These are phyloP conservation scores for Drosophila dives DNA, from an alignment of 2,888 invertebrate species.

Conservation along the genomic window DNA sequence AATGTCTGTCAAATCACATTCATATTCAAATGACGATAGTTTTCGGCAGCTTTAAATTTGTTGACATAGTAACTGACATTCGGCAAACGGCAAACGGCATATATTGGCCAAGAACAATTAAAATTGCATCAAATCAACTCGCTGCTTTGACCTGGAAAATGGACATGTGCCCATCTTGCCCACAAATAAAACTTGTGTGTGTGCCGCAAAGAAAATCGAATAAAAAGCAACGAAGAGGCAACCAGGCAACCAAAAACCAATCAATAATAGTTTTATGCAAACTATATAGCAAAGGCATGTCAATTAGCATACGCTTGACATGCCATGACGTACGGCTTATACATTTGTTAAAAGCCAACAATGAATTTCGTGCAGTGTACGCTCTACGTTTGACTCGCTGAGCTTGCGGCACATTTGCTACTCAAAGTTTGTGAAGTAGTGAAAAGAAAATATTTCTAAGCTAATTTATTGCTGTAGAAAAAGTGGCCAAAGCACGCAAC, in stretches of 20 bases:
- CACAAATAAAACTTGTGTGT: conserved; percentile 5
- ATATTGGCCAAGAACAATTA: conserved; percentile 7
- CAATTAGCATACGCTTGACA: conserved; percentile 55
- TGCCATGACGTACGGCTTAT: conserved; percentile 44
- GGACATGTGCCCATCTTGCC: background rate
- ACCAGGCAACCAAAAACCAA: conserved; percentile 49
- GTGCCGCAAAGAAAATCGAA: conserved; percentile 11
- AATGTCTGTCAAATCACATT: conserved; percentile 51
- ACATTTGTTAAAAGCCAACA: conserved; percentile 44
- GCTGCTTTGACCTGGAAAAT: conserved; percentile 37
- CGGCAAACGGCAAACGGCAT: background rate
- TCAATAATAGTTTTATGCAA: conserved; percentile 45
- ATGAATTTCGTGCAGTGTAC: conserved; percentile 23
- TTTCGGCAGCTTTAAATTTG: conserved; percentile 30
- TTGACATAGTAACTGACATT: conserved; percentile 37
- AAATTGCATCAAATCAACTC: conserved; percentile 24
- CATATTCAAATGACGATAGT: conserved; percentile 46
- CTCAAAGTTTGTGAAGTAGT: conserved; percentile 4
- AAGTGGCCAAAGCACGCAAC: conserved; percentile 66
- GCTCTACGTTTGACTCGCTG: too few relatives aligned
- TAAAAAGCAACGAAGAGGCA: conserved; percentile 29
- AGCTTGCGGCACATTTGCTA: conserved; percentile 26
- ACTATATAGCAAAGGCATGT: conserved; percentile 38
- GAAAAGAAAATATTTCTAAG: conserved; percentile 51
- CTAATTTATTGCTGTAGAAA: conserved; percentile 38